Evolutionary conservation across 2,797 vertebrate species (phyloP).

Genomic region (Apodemus agrarius): DNA sequence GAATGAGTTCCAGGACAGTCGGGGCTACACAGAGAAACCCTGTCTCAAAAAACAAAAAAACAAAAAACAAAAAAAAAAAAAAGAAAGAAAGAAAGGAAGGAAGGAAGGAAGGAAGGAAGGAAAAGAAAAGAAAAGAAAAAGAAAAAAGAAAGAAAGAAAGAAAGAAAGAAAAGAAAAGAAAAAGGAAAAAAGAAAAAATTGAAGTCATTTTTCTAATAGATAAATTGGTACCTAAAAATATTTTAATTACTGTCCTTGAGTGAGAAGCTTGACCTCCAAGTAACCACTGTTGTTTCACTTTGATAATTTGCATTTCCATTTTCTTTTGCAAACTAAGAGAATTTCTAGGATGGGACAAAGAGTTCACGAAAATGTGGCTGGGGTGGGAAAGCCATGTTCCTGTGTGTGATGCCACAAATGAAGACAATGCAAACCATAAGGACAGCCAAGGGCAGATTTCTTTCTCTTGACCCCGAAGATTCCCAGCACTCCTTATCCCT

Average conservation of each 20-base stretch:
- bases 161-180: too few species aligned
- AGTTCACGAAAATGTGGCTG: rapidly evolving
- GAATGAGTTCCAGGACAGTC: too few species aligned
- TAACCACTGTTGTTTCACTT: too few species aligned
- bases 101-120: too few species aligned
- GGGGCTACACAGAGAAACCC: too few species aligned
- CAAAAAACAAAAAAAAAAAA: too few species aligned
- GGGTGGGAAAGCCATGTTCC: background rate
- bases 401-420: background rate
- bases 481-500: too few species aligned
- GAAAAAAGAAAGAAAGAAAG: too few species aligned
- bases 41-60: too few species aligned
- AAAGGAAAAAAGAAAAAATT: too few species aligned
- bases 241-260: background rate
- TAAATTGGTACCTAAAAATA: background rate
- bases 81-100: too few species aligned
- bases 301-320: background rate
- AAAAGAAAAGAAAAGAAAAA: too few species aligned
- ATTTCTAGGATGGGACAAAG: background rate
- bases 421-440: background rate
- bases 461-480: background rate
- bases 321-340: background rate
- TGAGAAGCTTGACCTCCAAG: background rate
- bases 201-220: background rate
- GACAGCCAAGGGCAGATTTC: background rate